Base-by-base conservation (phyloP, 2,113 vertebrate genomes). In the Hippocampus abdominalis region DNA sequence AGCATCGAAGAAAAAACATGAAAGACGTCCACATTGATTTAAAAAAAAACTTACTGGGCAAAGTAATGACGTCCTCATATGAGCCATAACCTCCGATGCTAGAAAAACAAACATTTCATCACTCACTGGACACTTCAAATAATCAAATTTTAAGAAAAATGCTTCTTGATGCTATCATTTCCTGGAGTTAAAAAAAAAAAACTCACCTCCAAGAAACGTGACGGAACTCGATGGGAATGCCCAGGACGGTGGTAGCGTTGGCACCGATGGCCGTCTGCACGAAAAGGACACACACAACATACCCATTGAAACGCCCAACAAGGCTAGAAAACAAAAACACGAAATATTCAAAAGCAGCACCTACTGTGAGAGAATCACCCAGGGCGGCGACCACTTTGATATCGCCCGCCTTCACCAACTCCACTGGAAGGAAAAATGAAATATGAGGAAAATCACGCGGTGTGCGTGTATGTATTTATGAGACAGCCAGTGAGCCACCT, bases 311-410 rank as follows among this genome's bases (percentile, higher is more conserved):
- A 36, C 21, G 49, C 1, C 49, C 49, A n/a, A 8, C 8, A n/a
- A 2, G 16, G 2, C 12, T 11, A 16, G 4, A 29, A 44, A 44
- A 44, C 42, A 4, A 12, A 27, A 57, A 57, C 56, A 40, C 27
- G 20, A 67, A 53, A 21, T 40, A 39, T 16, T 25, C 11, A 4
- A 7, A 20, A 39, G 46, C 8, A 64, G 56, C 60, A 72, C 95
- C 92, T 90, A 98, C 96, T 2, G 96, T 98, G 68, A 98, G 40
- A 8, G 97, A 98, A 77, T 99, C 96, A 4, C 96, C 96, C 81
- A 98, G 36, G 13, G 95, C 96, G 65, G 92, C 95, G 8, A 98
- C 93, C 48, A 96, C 93, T 73, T 82, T 93, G 85, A 99, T 94
- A 79, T 99, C 96, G 0, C 93, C 95, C 0, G 93, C 92, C 74